Conservation (phyloP, 2,888 invertebrate species). For the Cantharis rufa region DNA sequence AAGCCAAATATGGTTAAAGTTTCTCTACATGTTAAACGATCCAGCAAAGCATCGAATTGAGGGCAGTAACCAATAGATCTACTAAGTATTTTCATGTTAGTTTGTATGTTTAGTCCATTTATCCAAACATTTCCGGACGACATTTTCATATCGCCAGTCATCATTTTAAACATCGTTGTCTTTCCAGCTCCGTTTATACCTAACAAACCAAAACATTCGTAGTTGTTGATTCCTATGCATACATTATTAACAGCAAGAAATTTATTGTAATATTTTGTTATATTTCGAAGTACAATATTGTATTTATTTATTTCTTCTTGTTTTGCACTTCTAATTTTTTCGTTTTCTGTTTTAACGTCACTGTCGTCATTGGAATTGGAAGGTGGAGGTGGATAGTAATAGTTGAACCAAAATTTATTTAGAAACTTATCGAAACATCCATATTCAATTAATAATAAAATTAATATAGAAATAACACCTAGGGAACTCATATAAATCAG, state of each 20-base stretch:
- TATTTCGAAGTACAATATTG: slow-evolving; percentile 62
- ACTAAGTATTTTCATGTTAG: slow-evolving; percentile 60
- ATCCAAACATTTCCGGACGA: slow-evolving; percentile 70
- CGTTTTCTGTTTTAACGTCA: slow-evolving; percentile 63
- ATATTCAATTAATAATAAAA: slow-evolving; percentile 70
- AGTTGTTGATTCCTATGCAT: slow-evolving; percentile 64
- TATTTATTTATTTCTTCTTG: slow-evolving; percentile 49
- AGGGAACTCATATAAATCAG: slow-evolving; percentile 63
- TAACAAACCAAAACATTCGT: slow-evolving; percentile 78
- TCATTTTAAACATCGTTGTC: slow-evolving; percentile 82
- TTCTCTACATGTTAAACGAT: slow-evolving; percentile 57
- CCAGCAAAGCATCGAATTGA: slow-evolving; percentile 57
- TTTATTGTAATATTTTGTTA: slow-evolving; percentile 72
- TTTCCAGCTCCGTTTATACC: slow-evolving; percentile 85
- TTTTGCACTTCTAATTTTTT: slow-evolving; percentile 55
- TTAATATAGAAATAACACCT: slow-evolving; percentile 61
- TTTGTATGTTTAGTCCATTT: slow-evolving; percentile 40
- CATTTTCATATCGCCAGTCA: slow-evolving; percentile 76
- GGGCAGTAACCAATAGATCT: slow-evolving; percentile 62
- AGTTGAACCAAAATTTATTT: slow-evolving; percentile 36
- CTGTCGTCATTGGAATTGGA: slow-evolving; percentile 48
- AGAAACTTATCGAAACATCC: slow-evolving; percentile 59
- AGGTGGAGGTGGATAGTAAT: slow-evolving; percentile 26
- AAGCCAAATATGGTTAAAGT: slow-evolving; percentile 55
- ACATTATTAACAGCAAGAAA: slow-evolving; percentile 74